Base-by-base conservation (phyloP, 2,888 invertebrate genomes). In the Acronicta alni region DNA sequence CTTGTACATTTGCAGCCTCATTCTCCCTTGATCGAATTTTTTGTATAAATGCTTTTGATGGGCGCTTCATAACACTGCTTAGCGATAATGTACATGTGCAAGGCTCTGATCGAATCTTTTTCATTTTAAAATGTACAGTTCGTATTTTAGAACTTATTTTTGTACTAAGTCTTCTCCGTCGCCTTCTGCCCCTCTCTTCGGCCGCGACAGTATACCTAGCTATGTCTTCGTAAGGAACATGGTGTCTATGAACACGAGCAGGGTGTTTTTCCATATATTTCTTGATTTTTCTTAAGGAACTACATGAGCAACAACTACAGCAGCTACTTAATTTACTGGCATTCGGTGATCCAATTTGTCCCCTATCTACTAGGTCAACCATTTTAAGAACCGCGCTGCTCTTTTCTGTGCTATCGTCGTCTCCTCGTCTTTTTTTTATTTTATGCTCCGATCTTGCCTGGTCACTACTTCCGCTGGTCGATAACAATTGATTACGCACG, bases 311-410 rank as follows among this genome's bases (percentile, higher is more conserved):
- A 64, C 87, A 88, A 51, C 73, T 80, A 53, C 86, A 85, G 57
- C 84, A 84, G 54, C 77, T 85, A 53, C 64, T 77, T 17, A 58
- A 44, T 72, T 65, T 54, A 67, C 67, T 75, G 72, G 46, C 64
- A 74, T 70, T 60, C 72, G 53, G 71, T 45, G 73, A 56, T 30
- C 68, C 58, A 41, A 84, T 58, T 26, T 78, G 72, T 47, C 86
- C 84, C 73, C 72, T 83, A 65, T 88, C 87, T 10, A 84, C 79
- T 38, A 81, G 57, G 48, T 83, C 76, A 30, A 82, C 75, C 10
- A 84, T 65, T 67, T 82, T 60, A 26, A 79, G 63, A 16, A 84
- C 72, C 3, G 70, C 67, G 10, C 73, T 69, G 45, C 67, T 77
- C 54, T 71, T 66, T 30, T 71, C 72, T 18, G 44, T 52, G 44